These are phyloP conservation scores for Acronicta leporina DNA, from an alignment of 2,888 invertebrate species.

Conservation along the genomic window DNA sequence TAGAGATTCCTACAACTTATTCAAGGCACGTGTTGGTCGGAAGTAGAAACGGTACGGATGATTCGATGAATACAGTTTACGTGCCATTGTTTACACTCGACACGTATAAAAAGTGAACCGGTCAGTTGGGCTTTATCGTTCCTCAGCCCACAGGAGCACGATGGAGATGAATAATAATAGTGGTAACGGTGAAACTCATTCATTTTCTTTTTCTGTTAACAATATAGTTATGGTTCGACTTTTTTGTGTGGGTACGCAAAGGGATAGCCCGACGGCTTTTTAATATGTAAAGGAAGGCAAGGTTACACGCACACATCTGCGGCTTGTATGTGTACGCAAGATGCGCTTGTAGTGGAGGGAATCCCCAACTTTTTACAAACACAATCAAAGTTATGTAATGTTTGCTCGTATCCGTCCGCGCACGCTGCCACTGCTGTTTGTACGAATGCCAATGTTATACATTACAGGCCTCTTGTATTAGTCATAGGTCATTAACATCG, in stretches of 20 bases:
- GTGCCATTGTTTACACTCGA: conserved; percentile 85
- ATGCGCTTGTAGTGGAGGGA: conserved; percentile 87
- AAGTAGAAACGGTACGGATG: conserved; percentile 81
- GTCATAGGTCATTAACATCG: conserved; percentile 86
- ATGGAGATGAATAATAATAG: conserved; percentile 87
- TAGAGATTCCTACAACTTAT: conserved; percentile 51
- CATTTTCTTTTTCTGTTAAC: conserved; percentile 85
- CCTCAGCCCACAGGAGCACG: conserved; percentile 80
- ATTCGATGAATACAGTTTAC: conserved; percentile 85
- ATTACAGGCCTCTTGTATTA: conserved; percentile 82
- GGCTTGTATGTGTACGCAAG: conserved; percentile 75
- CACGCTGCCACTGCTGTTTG: conserved; percentile 83
- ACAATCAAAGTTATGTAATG: conserved; percentile 89
- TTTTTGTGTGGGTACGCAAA: conserved; percentile 87
- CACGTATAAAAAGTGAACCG: conserved; percentile 86
- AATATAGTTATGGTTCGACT: conserved; percentile 82
- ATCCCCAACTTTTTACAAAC: conserved; percentile 89
- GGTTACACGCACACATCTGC: conserved; percentile 85
- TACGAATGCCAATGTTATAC: conserved; percentile 86
- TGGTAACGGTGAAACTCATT: conserved; percentile 87
- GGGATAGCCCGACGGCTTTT: conserved; percentile 88
- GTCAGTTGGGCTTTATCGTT: conserved; percentile 84
- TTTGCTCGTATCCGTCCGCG: conserved; percentile 86
- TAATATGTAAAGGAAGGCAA: conserved; percentile 89
- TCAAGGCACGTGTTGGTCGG: conserved; percentile 73